Base-by-base conservation (phyloP, 2,888 invertebrate genomes). In the Amphipoea oculea region DNA sequence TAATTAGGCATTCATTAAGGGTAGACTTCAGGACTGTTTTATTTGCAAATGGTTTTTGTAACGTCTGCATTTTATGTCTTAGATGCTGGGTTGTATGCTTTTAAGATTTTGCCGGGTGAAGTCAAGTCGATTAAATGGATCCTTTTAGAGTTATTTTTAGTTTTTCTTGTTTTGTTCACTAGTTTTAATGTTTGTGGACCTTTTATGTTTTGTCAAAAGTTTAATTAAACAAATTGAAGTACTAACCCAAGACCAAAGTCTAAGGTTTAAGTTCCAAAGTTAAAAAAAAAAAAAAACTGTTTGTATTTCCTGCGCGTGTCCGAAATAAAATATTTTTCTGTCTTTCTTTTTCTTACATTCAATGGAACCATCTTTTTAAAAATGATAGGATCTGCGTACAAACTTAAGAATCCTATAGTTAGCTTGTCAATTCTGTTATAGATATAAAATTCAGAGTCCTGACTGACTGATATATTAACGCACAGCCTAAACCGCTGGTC, bases 1-100 rank as follows among this genome's bases (percentile, higher is more conserved):
- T 94, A 94, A 94, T 94, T 93, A 94, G 93, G 91, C 92, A 89
- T 92, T 93, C 92, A 93, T 93, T 93, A 93, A 90, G 89, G 89
- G 88, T 83, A 86, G 88, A 90, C 90, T 91, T 88, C 79, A 75
- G 70, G 79, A 85, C 89, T 91, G 90, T 92, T 93, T 93, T 92
- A 92, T 92, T 93, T 91, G 90, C 70, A 87, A 89, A 92, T 88
- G 88, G 88, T 91, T 91, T 92, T 92, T 92, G 91, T 91, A 89
- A 74, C 88, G 91, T 90, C 91, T 90, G 90, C 83, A 79, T 87
- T 86, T 80, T 73, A 75, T n/a, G 29, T 86, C 84, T 83, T 60
- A 69, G 84, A 66, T 36, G 63, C 36, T 48, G 57, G 60, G 40
- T 62, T 72, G 71, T 84, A 72, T 77, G 76, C 66, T 86, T 76